These are phyloP conservation scores for Strongylocentrotus purpuratus DNA, from an alignment of 35 echinoderm and acorn worm genomes.

Conservation along the genomic window DNA sequence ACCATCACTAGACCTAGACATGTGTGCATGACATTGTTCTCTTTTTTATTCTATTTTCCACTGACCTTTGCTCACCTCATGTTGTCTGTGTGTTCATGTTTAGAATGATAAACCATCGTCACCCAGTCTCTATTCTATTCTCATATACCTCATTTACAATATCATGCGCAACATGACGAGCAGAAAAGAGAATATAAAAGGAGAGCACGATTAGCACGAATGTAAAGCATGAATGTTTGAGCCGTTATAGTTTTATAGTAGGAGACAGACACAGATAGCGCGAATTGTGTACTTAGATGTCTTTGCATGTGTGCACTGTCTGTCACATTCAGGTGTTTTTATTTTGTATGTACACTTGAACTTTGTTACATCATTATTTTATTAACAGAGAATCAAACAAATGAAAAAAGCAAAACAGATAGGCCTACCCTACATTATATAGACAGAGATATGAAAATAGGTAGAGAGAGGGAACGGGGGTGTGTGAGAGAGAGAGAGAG, in stretches of 20 bases:
- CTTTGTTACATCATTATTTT: neutral
- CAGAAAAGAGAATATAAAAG: neutral
- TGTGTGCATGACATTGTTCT: neutral
- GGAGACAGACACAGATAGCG: neutral
- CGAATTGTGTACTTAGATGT: neutral
- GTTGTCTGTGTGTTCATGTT: neutral
- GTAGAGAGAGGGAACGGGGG: neutral
- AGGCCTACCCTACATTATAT: neutral
- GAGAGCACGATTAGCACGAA: neutral
- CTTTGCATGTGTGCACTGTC: neutral
- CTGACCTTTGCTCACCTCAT: neutral
- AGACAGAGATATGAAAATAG: neutral
- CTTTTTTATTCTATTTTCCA: neutral
- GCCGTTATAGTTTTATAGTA: too few relatives aligned
- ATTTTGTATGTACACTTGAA: neutral
- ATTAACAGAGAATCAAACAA: neutral
- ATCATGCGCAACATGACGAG: neutral
- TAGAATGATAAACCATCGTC: neutral
- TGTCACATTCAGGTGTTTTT: neutral
- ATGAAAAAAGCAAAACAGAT: neutral
- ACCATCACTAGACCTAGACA: neutral
- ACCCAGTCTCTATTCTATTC: neutral
- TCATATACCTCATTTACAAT: neutral
- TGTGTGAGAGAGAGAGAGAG: neutral
- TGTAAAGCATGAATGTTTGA: too few relatives aligned